Evolutionary conservation across 2,888 invertebrate species (phyloP).

Genomic region (Hofmannophila pseudospretella): DNA sequence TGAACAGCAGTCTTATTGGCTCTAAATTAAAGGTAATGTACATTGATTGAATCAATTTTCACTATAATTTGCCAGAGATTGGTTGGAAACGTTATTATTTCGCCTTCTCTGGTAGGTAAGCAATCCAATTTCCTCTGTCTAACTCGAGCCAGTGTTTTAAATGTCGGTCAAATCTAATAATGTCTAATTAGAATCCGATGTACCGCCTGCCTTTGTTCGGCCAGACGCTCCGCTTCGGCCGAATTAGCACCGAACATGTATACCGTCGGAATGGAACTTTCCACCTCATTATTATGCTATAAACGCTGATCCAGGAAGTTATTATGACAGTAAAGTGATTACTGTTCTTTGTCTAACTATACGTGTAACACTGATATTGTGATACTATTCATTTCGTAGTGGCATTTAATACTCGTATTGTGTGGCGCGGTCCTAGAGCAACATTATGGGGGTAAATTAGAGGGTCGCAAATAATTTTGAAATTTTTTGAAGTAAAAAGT

Average conservation of each 20-base stretch:
- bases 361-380: background rate
- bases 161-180: conserved; percentile 68
- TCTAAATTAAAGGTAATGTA: too few relatives aligned
- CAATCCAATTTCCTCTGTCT: conserved; percentile 51
- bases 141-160: conserved; percentile 59
- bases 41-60: too few relatives aligned
- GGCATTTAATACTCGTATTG: too few relatives aligned
- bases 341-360: background rate
- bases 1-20: too few relatives aligned
- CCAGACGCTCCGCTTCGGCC: conserved; percentile 37
- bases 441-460: too few relatives aligned
- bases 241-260: conserved; percentile 41
- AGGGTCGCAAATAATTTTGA: too few relatives aligned
- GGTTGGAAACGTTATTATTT: conserved; percentile 4
- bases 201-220: conserved; percentile 29
- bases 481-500: too few relatives aligned
- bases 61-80: background rate
- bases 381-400: too few relatives aligned
- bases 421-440: too few relatives aligned
- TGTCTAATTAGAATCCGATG: conserved; percentile 64
- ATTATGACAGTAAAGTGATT: conserved; percentile 4
- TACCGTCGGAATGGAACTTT: conserved; percentile 42
- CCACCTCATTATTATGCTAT: conserved; percentile 34
- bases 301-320: conserved; percentile 20
- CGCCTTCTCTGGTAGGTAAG: conserved; percentile 44